phyloP scores from a whole-genome alignment of 2,113 vertebrate genomes.

The Anseranas semipalmata region DNA sequence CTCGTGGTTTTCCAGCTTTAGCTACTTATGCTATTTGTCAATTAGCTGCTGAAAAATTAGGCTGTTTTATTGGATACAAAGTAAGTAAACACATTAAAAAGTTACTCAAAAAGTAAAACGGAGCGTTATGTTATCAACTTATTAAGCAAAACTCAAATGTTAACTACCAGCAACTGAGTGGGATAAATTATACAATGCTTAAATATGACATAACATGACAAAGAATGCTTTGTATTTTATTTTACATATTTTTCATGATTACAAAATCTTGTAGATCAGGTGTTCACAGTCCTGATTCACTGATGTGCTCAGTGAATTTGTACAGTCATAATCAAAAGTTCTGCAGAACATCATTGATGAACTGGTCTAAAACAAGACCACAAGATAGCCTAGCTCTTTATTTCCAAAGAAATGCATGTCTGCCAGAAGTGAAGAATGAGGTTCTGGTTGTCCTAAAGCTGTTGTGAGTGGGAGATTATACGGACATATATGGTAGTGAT shows the following conservation, averaged over 20 bases:
- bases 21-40: not conserved
- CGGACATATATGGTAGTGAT: not conserved
- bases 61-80: not conserved
- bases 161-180: not conserved
- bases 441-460: constrained; percentile 7
- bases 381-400: not conserved
- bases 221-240: not conserved
- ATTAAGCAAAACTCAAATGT: not conserved
- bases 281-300: not conserved
- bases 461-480: not conserved
- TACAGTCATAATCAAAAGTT: not conserved
- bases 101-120: not conserved
- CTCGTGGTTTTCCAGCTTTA: not conserved
- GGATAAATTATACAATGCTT: not conserved
- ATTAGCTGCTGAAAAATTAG: not conserved
- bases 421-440: not conserved
- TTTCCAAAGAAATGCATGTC: not conserved
- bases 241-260: not conserved
- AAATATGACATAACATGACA: not conserved
- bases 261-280: not conserved
- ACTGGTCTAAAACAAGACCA: not conserved
- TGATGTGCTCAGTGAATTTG: not conserved
- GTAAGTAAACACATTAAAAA: not conserved
- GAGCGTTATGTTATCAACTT: not conserved
- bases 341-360: not conserved